These are phyloP conservation scores for Rhingia campestris DNA, from an alignment of 2,888 invertebrate genomes.

Conservation along the genomic window DNA sequence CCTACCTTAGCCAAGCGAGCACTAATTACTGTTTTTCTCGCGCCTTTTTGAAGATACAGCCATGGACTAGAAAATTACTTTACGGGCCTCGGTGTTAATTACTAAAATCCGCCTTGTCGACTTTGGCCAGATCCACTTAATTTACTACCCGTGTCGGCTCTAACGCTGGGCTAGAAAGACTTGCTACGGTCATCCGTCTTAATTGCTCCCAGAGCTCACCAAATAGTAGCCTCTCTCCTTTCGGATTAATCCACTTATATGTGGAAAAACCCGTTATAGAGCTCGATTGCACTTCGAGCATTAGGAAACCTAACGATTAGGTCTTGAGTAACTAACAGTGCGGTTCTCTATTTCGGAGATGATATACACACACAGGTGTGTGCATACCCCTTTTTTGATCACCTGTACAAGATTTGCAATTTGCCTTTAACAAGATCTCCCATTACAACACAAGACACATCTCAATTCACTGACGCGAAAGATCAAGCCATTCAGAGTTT, in stretches of 20 bases:
- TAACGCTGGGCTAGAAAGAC: not conserved
- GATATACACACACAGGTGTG: not conserved
- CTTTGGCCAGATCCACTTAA: too few relatives aligned
- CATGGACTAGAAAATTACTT: too few relatives aligned
- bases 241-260: too few relatives aligned
- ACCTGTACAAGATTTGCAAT: not conserved
- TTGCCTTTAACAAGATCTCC: slow-evolving; percentile 54
- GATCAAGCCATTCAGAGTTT: slow-evolving; percentile 59
- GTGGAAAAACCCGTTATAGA: not conserved
- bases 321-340: not conserved
- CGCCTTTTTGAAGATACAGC: too few relatives aligned
- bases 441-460: slow-evolving; percentile 30
- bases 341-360: not conserved
- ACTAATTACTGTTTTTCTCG: too few relatives aligned
- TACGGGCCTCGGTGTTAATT: too few relatives aligned
- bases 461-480: slow-evolving; percentile 46
- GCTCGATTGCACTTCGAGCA: not conserved
- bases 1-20: too few relatives aligned
- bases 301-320: not conserved
- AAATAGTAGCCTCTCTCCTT: too few relatives aligned
- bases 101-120: too few relatives aligned
- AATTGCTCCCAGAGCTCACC: too few relatives aligned
- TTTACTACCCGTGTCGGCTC: not conserved
- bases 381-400: not conserved
- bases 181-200: too few relatives aligned